phyloP scores from a whole-genome alignment of 2,113 vertebrate genomes.

The Nesogale talazaci region DNA sequence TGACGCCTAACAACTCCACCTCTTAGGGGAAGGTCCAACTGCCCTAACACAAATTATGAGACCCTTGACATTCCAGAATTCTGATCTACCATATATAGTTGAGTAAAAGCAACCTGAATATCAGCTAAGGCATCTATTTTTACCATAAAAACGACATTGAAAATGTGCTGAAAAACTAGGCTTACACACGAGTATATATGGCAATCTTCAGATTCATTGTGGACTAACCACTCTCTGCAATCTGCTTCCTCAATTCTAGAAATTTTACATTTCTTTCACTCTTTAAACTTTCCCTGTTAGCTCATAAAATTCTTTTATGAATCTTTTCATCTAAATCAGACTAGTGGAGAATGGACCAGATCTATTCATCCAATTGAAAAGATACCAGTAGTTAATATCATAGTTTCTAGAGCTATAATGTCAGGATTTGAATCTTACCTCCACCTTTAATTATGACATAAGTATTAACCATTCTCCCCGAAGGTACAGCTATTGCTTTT shows the following conservation, averaged over 20 bases:
- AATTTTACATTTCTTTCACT: not conserved
- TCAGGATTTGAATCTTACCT: not conserved
- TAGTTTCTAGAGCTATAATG: not conserved
- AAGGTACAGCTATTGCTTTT: too few species aligned
- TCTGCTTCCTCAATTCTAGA: not conserved
- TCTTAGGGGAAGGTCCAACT: too few species aligned
- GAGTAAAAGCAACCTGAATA: too few species aligned
- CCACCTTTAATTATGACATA: not conserved
- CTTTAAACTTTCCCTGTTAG: not conserved
- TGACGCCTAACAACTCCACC: too few species aligned
- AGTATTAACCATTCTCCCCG: too few species aligned
- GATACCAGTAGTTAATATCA: not conserved
- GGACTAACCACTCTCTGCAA: not conserved
- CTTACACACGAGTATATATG: too few species aligned
- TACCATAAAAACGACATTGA: too few species aligned
- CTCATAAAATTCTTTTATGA: not conserved
- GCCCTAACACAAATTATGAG: too few species aligned
- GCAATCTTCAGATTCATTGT: not conserved
- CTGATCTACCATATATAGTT: not conserved
- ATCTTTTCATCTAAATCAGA: not conserved
- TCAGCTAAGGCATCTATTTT: too few species aligned
- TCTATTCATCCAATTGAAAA: not conserved
- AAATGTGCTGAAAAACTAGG: too few species aligned
- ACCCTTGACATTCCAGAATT: not conserved
- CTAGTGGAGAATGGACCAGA: too few species aligned